Conservation (phyloP, 53 echinoderm and acorn worm genomes). For the Henricia sp. region DNA sequence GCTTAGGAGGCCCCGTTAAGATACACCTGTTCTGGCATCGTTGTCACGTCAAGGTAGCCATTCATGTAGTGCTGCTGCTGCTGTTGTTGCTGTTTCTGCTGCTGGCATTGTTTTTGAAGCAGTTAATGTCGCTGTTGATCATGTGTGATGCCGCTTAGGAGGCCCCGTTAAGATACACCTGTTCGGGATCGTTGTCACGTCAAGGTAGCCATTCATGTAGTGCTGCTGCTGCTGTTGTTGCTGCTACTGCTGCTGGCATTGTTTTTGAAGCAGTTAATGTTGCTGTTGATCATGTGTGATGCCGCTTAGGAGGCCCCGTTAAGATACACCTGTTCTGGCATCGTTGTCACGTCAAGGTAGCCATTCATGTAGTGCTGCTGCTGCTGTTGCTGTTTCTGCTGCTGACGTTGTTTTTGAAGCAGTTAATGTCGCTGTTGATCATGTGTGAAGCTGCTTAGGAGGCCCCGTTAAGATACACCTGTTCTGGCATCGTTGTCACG, state of each 20-base stretch:
- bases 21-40: constrained; percentile 26
- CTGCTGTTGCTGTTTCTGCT: constrained; percentile 57
- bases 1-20: background rate
- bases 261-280: constrained; percentile 30
- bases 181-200: constrained; percentile 38
- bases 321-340: constrained; percentile 12
- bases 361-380: constrained; percentile 3
- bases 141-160: background rate
- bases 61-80: constrained; percentile 18
- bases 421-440: constrained; percentile 16
- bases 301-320: background rate
- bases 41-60: constrained; percentile 22
- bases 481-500: constrained; percentile 33
- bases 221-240: constrained; percentile 48
- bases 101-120: constrained; percentile 22
- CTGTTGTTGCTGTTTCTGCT: constrained; percentile 53
- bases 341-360: constrained; percentile 38
- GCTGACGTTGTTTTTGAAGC: constrained; percentile 18
- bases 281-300: constrained; percentile 19
- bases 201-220: constrained; percentile 10
- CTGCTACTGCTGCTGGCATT: constrained; percentile 18
- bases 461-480: constrained; percentile 8
- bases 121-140: constrained; percentile 12
- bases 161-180: constrained; percentile 8
- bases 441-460: background rate